phyloP scores from a whole-genome alignment of 2,113 vertebrate species.

The Candoia aspera region DNA sequence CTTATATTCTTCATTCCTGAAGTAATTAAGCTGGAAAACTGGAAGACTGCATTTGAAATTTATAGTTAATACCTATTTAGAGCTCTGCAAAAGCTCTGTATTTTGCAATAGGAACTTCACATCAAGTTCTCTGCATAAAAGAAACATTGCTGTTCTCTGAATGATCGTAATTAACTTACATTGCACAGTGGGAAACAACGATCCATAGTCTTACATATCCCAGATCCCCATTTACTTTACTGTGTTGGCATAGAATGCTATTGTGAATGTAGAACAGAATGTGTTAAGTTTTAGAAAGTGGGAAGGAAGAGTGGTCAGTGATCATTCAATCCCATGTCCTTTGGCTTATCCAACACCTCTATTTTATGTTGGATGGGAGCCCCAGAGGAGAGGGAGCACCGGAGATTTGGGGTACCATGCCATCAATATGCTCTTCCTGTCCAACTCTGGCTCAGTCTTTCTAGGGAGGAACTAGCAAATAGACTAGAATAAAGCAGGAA shows the following conservation, averaged over 20 bases:
- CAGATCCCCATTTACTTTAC: neutral
- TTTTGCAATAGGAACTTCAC: neutral
- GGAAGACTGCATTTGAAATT: neutral
- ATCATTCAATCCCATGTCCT: too few relatives aligned
- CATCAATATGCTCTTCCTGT: too few relatives aligned
- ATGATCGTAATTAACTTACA: neutral
- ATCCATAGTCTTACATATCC: neutral
- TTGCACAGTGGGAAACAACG: neutral
- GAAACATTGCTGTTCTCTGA: neutral
- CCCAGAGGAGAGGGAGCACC: too few relatives aligned
- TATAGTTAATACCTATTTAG: neutral
- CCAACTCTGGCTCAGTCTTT: slow-evolving; percentile 35
- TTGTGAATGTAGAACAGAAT: too few relatives aligned
- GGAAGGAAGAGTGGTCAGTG: too few relatives aligned
- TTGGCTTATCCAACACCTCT: neutral
- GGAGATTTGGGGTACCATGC: neutral
- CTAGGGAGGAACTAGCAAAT: neutral
- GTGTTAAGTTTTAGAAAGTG: neutral
- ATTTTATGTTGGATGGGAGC: neutral
- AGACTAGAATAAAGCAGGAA: too few relatives aligned
- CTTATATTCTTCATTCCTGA: neutral
- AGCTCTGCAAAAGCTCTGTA: neutral
- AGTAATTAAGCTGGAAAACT: neutral
- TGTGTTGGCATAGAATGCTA: neutral
- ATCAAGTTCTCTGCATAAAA: slow-evolving; percentile 5